Evolutionary conservation across 2,888 invertebrate genomes (phyloP).

Genomic region (Itoplectis maculator): DNA sequence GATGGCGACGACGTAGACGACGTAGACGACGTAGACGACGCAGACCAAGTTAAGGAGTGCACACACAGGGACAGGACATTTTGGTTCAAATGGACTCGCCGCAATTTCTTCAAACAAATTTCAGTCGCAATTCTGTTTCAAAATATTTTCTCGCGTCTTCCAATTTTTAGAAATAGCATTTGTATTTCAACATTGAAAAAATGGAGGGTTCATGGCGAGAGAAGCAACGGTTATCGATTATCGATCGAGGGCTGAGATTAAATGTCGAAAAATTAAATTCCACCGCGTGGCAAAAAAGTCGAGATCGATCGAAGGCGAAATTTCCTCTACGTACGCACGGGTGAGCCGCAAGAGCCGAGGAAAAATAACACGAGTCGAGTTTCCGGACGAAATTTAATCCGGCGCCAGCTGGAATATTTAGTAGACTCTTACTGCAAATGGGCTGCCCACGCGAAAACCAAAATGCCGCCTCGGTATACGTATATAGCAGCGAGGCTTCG

Average conservation of each 20-base stretch:
- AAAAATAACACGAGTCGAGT: conserved; percentile 49
- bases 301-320: not conserved
- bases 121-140: too few species aligned
- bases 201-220: too few species aligned
- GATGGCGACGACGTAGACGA: too few species aligned
- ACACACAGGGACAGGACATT: too few species aligned
- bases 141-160: too few species aligned
- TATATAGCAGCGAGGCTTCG: not conserved
- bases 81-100: too few species aligned
- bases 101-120: too few species aligned
- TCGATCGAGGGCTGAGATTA: not conserved
- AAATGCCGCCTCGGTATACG: conserved; percentile 56
- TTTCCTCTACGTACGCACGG: not conserved
- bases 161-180: too few species aligned
- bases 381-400: conserved; percentile 68
- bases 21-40: too few species aligned
- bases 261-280: not conserved
- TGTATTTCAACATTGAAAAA: too few species aligned
- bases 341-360: not conserved
- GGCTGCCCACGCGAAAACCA: conserved; percentile 66
- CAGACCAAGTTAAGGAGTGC: too few species aligned
- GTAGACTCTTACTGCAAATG: conserved; percentile 70
- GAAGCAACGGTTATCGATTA: too few species aligned
- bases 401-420: conserved; percentile 70
- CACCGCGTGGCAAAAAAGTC: not conserved